These are phyloP conservation scores for Morpho achilles DNA, from an alignment of 2,888 invertebrate species.

Conservation along the genomic window DNA sequence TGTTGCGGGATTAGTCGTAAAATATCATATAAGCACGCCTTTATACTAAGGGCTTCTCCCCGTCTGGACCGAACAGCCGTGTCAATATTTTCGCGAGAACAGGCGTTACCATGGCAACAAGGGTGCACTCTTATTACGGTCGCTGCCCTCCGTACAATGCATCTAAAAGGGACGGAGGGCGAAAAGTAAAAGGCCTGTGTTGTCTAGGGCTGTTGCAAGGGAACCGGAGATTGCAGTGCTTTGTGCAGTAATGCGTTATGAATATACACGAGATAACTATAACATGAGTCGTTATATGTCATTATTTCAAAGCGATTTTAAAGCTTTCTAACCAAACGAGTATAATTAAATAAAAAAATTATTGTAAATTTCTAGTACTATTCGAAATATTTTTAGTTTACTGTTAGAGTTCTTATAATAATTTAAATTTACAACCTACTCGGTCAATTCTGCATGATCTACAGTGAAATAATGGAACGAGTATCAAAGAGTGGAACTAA, in stretches of 20 bases:
- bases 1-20: slow-evolving; percentile 52
- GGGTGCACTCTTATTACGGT: slow-evolving; percentile 60
- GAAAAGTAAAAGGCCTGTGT: slow-evolving; percentile 47
- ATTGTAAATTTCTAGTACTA: too few species aligned
- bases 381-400: too few species aligned
- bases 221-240: slow-evolving; percentile 36
- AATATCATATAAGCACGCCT: slow-evolving; percentile 58
- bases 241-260: slow-evolving; percentile 28
- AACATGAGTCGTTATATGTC: slow-evolving; percentile 9
- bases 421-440: too few species aligned
- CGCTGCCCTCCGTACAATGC: slow-evolving; percentile 63
- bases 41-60: slow-evolving; percentile 36
- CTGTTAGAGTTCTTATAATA: too few species aligned
- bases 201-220: slow-evolving; percentile 59
- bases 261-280: slow-evolving; percentile 17
- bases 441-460: too few species aligned
- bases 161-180: slow-evolving; percentile 56
- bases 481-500: too few species aligned
- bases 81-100: slow-evolving; percentile 67
- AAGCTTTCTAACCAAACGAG: too few species aligned
- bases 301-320: neutral
- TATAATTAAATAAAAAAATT: too few species aligned
- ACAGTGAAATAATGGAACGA: too few species aligned
- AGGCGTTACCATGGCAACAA: slow-evolving; percentile 70
- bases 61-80: slow-evolving; percentile 54